Evolutionary conservation across 2,113 vertebrate genomes (phyloP), one percentile per base, ranked within the genome.

Genomic region (Pontoporia blainvillei): DNA sequence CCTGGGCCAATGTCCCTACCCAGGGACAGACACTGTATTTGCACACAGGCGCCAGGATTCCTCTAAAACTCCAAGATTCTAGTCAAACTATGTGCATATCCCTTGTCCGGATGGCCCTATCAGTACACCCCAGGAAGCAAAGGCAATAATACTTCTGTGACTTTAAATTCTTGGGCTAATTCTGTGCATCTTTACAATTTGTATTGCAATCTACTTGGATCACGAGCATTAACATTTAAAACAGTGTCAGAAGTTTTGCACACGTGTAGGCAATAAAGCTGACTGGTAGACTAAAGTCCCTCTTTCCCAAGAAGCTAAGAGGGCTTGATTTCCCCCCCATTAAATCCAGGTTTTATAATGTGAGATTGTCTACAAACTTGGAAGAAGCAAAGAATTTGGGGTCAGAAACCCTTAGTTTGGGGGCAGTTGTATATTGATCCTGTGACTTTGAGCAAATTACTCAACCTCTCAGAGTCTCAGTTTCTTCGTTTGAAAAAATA

Each of bases 401-500:
- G 72, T 64, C 75, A 90, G 69, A 82, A 94, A 86, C 54, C 76
- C 57, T 82, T 72, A 73, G 36, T 67, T 75, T 29, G 15, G 10
- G 6, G 61, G 64, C 17, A 75, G n/a, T 59, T 86, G 57, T 93
- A 86, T 90, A 88, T 61, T 76, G 64, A 76, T 5, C 13, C 69
- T 57, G 39, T 84, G 27, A 96, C 78, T 97, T 57, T 86, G 52
- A 90, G 49, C 39, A 84, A 84, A 76, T 90, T n/a, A 61, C 66
- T 72, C 91, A 71, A 66, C 36, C 41, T 87, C 29, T 54, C 78
- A 3, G n/a, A n/a, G 72, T 75, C 93, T 94, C 71, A 44, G 27
- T 83, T 94, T 95, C 85, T 95, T 94, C 83, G 67, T 62, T 79
- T 86, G 64, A 91, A 93, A 93, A 96, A 96, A 62, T 90, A 64